Conservation (phyloP, 2,888 invertebrate species). For the Carabus problematicus region DNA sequence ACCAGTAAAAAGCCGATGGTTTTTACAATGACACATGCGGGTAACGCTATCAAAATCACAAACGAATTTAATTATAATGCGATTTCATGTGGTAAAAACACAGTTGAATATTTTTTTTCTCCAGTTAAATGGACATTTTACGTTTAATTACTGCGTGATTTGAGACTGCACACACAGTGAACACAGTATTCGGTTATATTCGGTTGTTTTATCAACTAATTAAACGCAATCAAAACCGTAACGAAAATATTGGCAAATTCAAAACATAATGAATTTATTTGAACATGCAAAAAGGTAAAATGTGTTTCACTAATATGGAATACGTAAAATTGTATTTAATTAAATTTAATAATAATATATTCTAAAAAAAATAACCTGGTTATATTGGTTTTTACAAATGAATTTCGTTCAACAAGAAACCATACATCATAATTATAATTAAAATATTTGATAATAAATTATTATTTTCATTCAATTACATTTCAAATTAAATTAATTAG, state of each 20-base stretch:
- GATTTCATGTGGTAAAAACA: constrained; percentile 24
- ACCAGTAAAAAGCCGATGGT: not conserved
- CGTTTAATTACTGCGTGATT: constrained; percentile 34
- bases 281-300: too few relatives aligned
- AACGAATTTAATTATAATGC: constrained; percentile 32
- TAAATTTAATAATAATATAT: too few relatives aligned
- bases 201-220: constrained; percentile 23
- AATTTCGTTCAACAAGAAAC: too few relatives aligned
- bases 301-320: too few relatives aligned
- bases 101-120: constrained; percentile 18
- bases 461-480: too few relatives aligned
- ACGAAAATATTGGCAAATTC: not conserved
- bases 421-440: too few relatives aligned
- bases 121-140: constrained; percentile 24
- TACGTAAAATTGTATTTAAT: too few relatives aligned
- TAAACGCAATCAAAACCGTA: constrained; percentile 1
- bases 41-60: constrained; percentile 8
- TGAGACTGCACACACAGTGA: constrained; percentile 13
- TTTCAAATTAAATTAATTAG: too few relatives aligned
- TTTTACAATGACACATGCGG: constrained; percentile 4
- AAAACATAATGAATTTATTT: too few relatives aligned
- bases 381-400: too few relatives aligned
- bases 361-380: too few relatives aligned
- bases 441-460: too few relatives aligned
- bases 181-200: not conserved